Conservation (phyloP, 2,113 vertebrate genomes). For the Onychostoma macrolepis region DNA sequence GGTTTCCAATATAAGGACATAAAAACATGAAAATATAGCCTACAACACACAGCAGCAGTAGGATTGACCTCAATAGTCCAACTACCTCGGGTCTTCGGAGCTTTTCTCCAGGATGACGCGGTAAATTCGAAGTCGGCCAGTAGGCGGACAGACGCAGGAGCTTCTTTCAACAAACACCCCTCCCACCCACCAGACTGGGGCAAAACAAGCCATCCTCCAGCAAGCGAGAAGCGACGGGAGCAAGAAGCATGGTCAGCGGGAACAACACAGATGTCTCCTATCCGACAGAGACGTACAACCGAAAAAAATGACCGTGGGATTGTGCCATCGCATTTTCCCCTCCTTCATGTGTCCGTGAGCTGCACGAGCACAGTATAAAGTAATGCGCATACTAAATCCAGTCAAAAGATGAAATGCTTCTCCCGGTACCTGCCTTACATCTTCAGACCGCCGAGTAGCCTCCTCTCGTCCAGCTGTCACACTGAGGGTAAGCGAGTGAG, state of each 20-base stretch:
- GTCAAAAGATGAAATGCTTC: constrained; percentile 86
- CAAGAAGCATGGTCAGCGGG: not conserved
- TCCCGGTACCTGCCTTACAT: constrained; percentile 86
- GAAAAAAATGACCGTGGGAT: constrained; percentile 60
- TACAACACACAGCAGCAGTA: not conserved
- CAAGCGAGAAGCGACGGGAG: not conserved
- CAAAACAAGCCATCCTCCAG: constrained; percentile 32
- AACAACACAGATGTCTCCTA: constrained; percentile 24
- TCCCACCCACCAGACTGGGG: not conserved
- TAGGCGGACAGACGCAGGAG: constrained; percentile 34
- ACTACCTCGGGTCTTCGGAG: not conserved
- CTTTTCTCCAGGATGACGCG: not conserved
- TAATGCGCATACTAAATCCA: constrained; percentile 49
- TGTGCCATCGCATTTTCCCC: constrained; percentile 27
- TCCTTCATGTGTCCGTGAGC: constrained; percentile 50
- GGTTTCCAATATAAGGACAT: not conserved
- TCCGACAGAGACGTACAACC: constrained; percentile 55
- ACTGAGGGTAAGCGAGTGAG: constrained; percentile 79
- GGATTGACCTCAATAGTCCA: not conserved
- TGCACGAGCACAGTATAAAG: constrained; percentile 35
- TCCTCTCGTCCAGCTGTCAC: constrained; percentile 84
- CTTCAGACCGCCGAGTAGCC: constrained; percentile 83
- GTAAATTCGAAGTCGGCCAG: constrained; percentile 22
- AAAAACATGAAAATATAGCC: not conserved
- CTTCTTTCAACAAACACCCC: not conserved